Conservation (phyloP, 2,113 vertebrate species). For the Planiliza haematocheilus region DNA sequence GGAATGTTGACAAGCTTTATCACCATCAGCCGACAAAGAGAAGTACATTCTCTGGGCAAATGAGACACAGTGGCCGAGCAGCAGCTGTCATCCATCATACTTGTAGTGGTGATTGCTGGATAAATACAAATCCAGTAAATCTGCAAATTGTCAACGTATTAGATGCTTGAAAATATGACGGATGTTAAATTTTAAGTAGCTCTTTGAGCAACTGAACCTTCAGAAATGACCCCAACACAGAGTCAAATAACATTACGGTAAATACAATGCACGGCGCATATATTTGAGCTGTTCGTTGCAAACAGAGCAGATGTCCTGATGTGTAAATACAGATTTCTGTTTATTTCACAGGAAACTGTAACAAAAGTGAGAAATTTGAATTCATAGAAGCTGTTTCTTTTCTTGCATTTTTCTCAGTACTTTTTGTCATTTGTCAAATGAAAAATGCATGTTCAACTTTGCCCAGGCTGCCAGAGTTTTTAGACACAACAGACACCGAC, state of each 20-base stretch:
- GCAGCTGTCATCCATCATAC: constrained; percentile 59
- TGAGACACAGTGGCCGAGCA: constrained; percentile 54
- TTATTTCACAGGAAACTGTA: not conserved
- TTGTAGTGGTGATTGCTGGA: constrained; percentile 49
- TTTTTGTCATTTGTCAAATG: constrained; percentile 27
- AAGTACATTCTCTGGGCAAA: constrained; percentile 69
- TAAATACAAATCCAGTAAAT: constrained; percentile 50
- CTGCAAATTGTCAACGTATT: no score
- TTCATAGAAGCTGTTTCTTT: constrained; percentile 13
- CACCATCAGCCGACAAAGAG: constrained; percentile 63
- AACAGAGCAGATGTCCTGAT: constrained; percentile 2
- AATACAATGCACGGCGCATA: not conserved
- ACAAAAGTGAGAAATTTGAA: not conserved
- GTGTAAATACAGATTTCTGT: constrained; percentile 14
- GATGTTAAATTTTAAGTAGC: constrained; percentile 37
- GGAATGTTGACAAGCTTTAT: constrained; percentile 66
- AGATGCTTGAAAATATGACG: constrained; percentile 15
- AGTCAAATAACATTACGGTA: constrained; percentile 3
- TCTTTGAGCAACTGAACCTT: constrained; percentile 27
- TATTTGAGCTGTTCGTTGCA: constrained; percentile 16
- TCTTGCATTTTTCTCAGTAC: not conserved
- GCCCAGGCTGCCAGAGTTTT: constrained; percentile 20
- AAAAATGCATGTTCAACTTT: constrained; percentile 45
- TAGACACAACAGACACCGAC: constrained; percentile 20
- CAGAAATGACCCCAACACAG: constrained; percentile 25